A percentile compares a stretch with the other conserved stretches of the same genome.
phyloP scores from a whole-genome alignment of 35 echinoderm and acorn worm species.

The Patiria miniata region DNA sequence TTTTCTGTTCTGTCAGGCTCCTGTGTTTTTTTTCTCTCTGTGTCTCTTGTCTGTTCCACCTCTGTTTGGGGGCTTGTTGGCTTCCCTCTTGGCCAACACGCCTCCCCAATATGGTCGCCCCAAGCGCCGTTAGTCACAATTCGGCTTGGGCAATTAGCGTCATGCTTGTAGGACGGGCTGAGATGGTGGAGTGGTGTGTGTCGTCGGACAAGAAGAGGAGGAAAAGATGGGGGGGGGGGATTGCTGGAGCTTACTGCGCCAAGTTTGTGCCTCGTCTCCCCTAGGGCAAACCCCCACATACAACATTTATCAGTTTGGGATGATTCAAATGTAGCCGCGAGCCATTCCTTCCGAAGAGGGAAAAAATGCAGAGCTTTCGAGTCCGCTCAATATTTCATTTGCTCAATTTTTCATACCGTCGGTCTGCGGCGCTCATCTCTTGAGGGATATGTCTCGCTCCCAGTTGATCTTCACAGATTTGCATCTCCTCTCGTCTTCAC shows the following conservation, averaged over 20 bases:
- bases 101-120: constrained; percentile 23
- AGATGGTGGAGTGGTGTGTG: constrained; percentile 14
- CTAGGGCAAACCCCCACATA: background rate
- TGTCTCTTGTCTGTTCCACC: background rate
- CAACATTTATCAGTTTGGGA: constrained; percentile 31
- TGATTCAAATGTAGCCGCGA: constrained; percentile 22
- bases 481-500: background rate
- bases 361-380: background rate
- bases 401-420: constrained; percentile 14
- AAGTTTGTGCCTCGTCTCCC: background rate
- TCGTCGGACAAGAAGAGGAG: background rate
- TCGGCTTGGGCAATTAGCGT: constrained; percentile 1
- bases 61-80: background rate
- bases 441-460: background rate
- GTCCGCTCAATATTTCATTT: constrained; percentile 22
- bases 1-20: background rate
- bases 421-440: background rate
- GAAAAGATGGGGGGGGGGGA: background rate
- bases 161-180: background rate
- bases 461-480: background rate
- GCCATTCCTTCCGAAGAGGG: constrained; percentile 2
- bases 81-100: constrained; percentile 16
- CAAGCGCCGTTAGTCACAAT: constrained; percentile 23
- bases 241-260: background rate
- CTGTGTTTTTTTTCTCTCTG: background rate